Conservation (phyloP, 1,140 invertebrate genomes). For the Druon quercuslanigerum region DNA sequence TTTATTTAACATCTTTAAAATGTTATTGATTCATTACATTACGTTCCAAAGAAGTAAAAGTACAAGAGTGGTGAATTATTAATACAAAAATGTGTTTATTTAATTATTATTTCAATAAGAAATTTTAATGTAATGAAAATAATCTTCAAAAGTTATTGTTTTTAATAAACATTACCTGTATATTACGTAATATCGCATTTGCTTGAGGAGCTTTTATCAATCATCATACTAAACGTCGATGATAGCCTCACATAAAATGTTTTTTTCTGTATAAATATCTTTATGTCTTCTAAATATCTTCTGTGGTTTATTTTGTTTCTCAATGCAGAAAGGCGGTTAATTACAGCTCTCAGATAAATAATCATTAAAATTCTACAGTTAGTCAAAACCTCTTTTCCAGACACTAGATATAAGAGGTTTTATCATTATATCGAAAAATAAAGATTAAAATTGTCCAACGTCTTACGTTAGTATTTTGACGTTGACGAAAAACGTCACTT, state of each 20-base stretch:
- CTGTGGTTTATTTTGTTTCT: neutral
- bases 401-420: too few relatives aligned
- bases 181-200: slow-evolving; percentile 55
- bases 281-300: neutral
- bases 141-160: neutral
- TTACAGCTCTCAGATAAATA: neutral
- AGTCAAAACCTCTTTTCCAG: neutral
- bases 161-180: neutral
- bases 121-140: neutral
- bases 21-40: too few relatives aligned
- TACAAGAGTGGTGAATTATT: too few relatives aligned
- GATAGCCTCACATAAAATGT: slow-evolving; percentile 3
- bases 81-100: too few relatives aligned
- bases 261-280: neutral
- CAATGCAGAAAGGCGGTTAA: neutral
- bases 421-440: neutral
- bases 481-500: neutral
- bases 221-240: slow-evolving; percentile 47
- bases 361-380: neutral
- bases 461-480: neutral
- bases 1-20: too few relatives aligned
- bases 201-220: slow-evolving; percentile 39
- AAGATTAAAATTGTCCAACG: neutral
- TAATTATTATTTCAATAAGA: neutral
- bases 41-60: too few relatives aligned